phyloP scores from a whole-genome alignment of 2,888 invertebrate genomes.

The Smittia sp. region DNA sequence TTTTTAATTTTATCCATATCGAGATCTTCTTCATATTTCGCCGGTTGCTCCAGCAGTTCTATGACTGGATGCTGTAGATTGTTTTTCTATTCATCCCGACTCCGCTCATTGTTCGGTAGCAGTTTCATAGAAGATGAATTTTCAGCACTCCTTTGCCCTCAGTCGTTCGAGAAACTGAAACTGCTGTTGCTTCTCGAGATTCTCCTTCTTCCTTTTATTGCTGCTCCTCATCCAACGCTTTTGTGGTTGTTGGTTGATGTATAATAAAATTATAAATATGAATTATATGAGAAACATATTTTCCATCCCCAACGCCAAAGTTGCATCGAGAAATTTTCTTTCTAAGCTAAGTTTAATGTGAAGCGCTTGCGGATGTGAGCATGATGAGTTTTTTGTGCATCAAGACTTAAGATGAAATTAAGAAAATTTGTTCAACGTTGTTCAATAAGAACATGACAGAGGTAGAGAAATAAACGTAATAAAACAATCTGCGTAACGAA shows the following conservation, averaged over 20 bases:
- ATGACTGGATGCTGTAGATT: conserved; percentile 22
- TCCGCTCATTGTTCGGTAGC: conserved; percentile 30
- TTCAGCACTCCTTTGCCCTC: conserved; percentile 12
- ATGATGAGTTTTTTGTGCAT: not conserved
- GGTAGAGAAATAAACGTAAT: not conserved
- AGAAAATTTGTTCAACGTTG: too few species aligned
- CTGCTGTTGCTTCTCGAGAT: conserved; percentile 23
- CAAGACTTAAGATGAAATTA: too few species aligned
- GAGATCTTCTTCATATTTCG: conserved; percentile 36
- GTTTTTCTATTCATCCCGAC: conserved; percentile 36
- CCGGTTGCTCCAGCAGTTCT: not conserved
- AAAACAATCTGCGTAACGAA: not conserved
- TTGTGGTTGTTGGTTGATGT: conserved; percentile 24
- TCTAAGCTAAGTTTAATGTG: not conserved
- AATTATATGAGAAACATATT: conserved; percentile 38
- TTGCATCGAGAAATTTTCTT: not conserved
- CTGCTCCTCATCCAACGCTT: not conserved
- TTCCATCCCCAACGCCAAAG: not conserved
- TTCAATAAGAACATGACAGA: too few species aligned
- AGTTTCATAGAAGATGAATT: conserved; percentile 38
- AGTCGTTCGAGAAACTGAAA: not conserved
- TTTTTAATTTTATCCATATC: conserved; percentile 40
- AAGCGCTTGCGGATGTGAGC: not conserved
- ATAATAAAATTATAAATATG: conserved; percentile 37
- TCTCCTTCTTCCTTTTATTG: not conserved